Base-by-base conservation (phyloP, 2,888 invertebrate genomes). In the Serripes groenlandicus region DNA sequence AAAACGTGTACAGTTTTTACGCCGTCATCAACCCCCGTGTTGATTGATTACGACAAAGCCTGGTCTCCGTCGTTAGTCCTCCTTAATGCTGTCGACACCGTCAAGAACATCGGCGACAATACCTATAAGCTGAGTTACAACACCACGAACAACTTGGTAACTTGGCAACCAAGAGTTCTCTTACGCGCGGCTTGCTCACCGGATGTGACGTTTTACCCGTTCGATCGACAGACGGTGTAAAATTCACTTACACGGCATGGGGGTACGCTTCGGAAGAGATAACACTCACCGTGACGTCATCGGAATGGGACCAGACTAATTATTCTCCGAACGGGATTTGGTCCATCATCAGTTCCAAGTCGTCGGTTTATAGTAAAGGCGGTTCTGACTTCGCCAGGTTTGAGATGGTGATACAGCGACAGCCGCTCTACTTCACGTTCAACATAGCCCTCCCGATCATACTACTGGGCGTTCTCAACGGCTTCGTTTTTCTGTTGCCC, bases 131-230 rank as follows among this genome's bases (percentile, higher is more conserved):
- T 86, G 9, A 66, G 52, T 15, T 81, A 76, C 56, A 71, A 58
- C 30, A 30, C 72, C 4, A 9, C 42, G 4, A 68, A 28, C 18
- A 30, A 30, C 15, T 54, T 11, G 2, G 81, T 81, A 2, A 68
- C 35, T 3, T 86, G 86, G 86, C 69, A 83, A 42, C 86, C 86
- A 34, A 52, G 83, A 37, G 75, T 83, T 23, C 69, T 86, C 0
- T 70, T 86, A 4, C 75, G 81, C 3, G 81, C 81, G 11, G 78
- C 83, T 1, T 86, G 86, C 68, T 66, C 73, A 34, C 81, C 86
- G 26, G 86, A 86, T 60, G 83, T 83, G n/a, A 86, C 81, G 52
- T 86, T 68, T 52, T 86, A 86, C 37, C 86, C 86, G 49, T 86
- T 86, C 81, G 86, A 86, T 32, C 73, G 78, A 18, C 86, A 86